A percentile compares a stretch with the other conserved stretches of the same genome.
Evolutionary conservation across 2,888 invertebrate species (phyloP).

Genomic region (Dryobota labecula): DNA sequence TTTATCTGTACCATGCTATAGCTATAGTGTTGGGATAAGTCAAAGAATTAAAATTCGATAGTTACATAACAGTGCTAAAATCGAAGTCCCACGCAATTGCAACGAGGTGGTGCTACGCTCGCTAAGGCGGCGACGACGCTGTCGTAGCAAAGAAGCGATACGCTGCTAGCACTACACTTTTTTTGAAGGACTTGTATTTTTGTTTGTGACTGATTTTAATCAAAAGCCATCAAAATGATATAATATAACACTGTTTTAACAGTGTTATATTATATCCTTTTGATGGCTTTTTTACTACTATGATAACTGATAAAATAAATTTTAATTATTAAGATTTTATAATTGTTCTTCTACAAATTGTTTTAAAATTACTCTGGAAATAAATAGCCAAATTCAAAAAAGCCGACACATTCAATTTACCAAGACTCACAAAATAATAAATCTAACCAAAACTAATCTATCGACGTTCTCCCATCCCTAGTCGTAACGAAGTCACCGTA

Average conservation of each 20-base stretch:
- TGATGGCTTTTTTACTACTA: not conserved
- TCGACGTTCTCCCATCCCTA: slow-evolving; percentile 22
- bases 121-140: slow-evolving; percentile 10
- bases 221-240: too few relatives aligned
- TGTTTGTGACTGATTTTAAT: not conserved
- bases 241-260: too few relatives aligned
- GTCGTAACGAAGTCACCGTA: slow-evolving; percentile 51
- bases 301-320: not conserved
- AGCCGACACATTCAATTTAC: too few relatives aligned
- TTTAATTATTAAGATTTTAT: too few relatives aligned
- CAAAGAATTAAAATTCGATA: not conserved
- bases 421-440: not conserved
- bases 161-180: too few relatives aligned
- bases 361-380: not conserved
- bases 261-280: too few relatives aligned
- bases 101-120: slow-evolving; percentile 28
- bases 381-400: not conserved
- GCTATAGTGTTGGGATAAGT: slow-evolving; percentile 16
- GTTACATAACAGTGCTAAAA: not conserved
- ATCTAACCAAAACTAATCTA: not conserved
- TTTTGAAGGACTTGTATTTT: not conserved
- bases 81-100: not conserved
- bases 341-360: not conserved
- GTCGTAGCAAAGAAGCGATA: slow-evolving; percentile 5
- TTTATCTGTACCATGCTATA: slow-evolving; percentile 34